These are phyloP conservation scores for Scaptomyza pallida DNA, from an alignment of 1,140 invertebrate genomes.

Conservation along the genomic window DNA sequence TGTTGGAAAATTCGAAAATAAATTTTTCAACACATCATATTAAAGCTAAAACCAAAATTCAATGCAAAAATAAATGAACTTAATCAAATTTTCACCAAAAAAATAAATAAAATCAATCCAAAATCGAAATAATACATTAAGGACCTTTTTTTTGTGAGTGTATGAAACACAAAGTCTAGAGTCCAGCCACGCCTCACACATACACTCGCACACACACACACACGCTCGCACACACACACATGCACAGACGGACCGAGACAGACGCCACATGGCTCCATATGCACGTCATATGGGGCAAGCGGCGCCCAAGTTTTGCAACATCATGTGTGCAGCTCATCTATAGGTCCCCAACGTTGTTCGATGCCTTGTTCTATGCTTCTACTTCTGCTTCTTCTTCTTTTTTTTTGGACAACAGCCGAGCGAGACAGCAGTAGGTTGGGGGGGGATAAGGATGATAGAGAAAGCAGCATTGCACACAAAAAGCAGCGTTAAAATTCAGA, in stretches of 20 bases:
- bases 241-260: neutral
- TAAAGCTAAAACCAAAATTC: no score
- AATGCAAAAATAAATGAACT: no score
- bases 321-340: conserved; percentile 53
- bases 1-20: no score
- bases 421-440: conserved; percentile 18
- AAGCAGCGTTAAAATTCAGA: conserved; percentile 9
- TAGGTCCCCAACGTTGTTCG: conserved; percentile 43
- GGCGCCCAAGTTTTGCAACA: conserved; percentile 37
- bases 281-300: conserved; percentile 36
- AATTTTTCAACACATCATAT: no score
- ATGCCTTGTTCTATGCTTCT: conserved; percentile 46
- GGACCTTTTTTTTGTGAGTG: neutral
- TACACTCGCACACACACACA: conserved; percentile 5
- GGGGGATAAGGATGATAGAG: conserved; percentile 6
- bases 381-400: no score
- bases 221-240: neutral
- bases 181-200: conserved; percentile 26
- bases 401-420: conserved; percentile 45
- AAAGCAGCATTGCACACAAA: conserved; percentile 41
- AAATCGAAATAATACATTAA: neutral
- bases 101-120: neutral
- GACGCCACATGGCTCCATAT: conserved; percentile 16
- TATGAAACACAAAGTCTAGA: conserved; percentile 47
- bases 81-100: no score